Evolutionary conservation across 2,113 vertebrate genomes (phyloP).

Genomic region (Gila orcuttii): DNA sequence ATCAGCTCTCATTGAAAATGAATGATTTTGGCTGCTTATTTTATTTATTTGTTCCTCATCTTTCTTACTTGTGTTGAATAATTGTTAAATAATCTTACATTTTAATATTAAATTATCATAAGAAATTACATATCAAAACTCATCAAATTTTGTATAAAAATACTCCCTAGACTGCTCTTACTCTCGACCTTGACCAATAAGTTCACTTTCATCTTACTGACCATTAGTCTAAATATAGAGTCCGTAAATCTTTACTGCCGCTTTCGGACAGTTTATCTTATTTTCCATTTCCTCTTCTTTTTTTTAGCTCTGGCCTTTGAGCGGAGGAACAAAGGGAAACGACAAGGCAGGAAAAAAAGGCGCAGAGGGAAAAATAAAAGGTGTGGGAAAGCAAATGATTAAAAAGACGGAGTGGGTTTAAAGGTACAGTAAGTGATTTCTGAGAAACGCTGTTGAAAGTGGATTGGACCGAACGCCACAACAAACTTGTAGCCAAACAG

Average conservation of each 20-base stretch:
- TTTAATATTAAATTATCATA: no score
- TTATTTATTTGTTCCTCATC: neutral
- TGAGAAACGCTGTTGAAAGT: no score
- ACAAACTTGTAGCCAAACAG: no score
- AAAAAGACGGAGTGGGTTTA: neutral
- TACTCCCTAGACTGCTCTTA: neutral
- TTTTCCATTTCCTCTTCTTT: constrained; percentile 36
- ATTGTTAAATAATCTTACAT: neutral
- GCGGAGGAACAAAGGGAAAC: neutral
- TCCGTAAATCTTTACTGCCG: neutral
- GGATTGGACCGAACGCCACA: no score
- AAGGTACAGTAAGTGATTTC: no score
- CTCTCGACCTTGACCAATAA: neutral
- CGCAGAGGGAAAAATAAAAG: constrained; percentile 1
- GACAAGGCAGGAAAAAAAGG: constrained; percentile 16
- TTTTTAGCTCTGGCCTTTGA: constrained; percentile 33
- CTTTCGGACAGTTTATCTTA: neutral
- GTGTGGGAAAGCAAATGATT: constrained; percentile 2
- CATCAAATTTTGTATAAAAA: neutral
- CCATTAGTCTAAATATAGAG: constrained; percentile 14
- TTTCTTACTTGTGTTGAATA: neutral
- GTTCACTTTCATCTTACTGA: constrained; percentile 7
- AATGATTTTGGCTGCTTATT: neutral
- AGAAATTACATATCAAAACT: neutral
- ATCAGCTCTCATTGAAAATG: no score